Conservation (phyloP, 2,888 invertebrate genomes). For the Drosophila robusta region DNA sequence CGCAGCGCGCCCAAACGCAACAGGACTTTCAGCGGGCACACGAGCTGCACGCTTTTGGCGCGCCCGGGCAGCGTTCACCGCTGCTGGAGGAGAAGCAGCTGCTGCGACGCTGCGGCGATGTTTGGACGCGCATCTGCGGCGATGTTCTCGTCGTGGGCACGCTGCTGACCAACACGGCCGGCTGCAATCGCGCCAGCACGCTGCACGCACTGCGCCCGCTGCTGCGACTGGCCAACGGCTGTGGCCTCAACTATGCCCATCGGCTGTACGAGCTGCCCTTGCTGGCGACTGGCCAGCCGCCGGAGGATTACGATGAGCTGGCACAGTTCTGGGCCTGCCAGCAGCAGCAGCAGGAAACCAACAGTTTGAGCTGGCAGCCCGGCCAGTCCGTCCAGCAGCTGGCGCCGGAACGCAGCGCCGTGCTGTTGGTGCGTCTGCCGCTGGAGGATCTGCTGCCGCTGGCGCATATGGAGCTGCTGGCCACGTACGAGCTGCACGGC, state of each 20-base stretch:
- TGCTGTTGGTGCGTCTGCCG: conserved; percentile 70
- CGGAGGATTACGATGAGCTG: conserved; percentile 56
- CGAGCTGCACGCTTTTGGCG: conserved; percentile 68
- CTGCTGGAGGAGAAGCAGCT: conserved; percentile 81
- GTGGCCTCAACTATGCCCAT: conserved; percentile 48
- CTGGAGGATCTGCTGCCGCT: conserved; percentile 48
- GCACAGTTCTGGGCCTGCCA: conserved; percentile 68
- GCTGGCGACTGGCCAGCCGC: conserved; percentile 51
- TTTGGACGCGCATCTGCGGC: conserved; percentile 76
- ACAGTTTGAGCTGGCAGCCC: conserved; percentile 45
- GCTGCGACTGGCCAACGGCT: conserved; percentile 19
- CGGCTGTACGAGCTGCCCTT: conserved; percentile 75
- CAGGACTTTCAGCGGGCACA: conserved; percentile 63
- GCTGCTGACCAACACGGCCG: conserved; percentile 71
- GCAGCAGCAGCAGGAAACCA: conserved; percentile 34
- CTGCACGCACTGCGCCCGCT: conserved; percentile 49
- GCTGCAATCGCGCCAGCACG: conserved; percentile 32
- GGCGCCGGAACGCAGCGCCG: conserved; percentile 75
- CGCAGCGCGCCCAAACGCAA: conserved; percentile 73
- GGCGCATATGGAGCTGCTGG: conserved; percentile 45
- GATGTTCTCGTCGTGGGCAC: conserved; percentile 75
- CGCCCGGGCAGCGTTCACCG: conserved; percentile 66
- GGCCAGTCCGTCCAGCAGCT: conserved; percentile 34
- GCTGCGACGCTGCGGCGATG: conserved; percentile 78
- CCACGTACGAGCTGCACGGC: conserved; percentile 44